Percentiles rank a stretch among this genome's conserved stretches.
Evolutionary conservation across 1,140 invertebrate species (phyloP).

Genomic region (Trypoxylus dichotomus): DNA sequence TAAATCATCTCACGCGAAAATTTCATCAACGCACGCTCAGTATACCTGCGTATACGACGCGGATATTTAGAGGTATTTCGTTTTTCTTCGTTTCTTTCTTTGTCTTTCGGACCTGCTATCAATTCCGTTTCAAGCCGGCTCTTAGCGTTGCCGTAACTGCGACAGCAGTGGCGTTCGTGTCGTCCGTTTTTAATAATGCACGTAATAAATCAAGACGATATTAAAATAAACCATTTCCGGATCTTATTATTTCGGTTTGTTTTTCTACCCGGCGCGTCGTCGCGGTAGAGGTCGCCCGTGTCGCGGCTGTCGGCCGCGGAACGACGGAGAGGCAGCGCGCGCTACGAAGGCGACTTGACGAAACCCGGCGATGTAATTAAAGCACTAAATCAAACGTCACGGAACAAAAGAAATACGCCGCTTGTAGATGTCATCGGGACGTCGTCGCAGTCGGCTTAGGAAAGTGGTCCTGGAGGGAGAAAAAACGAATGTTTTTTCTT

Average conservation of each 20-base stretch:
- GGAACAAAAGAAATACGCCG: slow-evolving; percentile 7
- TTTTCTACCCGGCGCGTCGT: neutral
- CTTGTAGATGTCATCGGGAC: neutral
- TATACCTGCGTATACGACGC: too few species aligned
- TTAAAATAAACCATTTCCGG: slow-evolving; percentile 15
- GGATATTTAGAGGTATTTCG: neutral
- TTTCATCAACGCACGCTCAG: neutral
- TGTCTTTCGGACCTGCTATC: neutral
- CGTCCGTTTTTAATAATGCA: neutral
- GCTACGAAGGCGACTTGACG: slow-evolving; percentile 14
- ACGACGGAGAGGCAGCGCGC: neutral
- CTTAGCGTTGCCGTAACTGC: neutral
- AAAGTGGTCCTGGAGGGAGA: too few species aligned
- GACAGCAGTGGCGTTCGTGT: neutral
- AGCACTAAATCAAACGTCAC: slow-evolving; percentile 21
- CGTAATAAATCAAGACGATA: slow-evolving; percentile 22
- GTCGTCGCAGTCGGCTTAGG: too few species aligned
- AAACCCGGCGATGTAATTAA: slow-evolving; percentile 7
- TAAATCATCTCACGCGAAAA: neutral
- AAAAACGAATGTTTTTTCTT: too few species aligned
- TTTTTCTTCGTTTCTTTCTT: neutral
- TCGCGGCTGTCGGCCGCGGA: neutral
- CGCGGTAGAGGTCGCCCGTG: neutral
- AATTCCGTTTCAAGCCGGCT: neutral
- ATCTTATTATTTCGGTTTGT: slow-evolving; percentile 16